Percentiles rank a stretch among this genome's conserved stretches.
These are phyloP conservation scores for Baronia brevicornis DNA, from an alignment of 2,888 invertebrate genomes.

Conservation along the genomic window DNA sequence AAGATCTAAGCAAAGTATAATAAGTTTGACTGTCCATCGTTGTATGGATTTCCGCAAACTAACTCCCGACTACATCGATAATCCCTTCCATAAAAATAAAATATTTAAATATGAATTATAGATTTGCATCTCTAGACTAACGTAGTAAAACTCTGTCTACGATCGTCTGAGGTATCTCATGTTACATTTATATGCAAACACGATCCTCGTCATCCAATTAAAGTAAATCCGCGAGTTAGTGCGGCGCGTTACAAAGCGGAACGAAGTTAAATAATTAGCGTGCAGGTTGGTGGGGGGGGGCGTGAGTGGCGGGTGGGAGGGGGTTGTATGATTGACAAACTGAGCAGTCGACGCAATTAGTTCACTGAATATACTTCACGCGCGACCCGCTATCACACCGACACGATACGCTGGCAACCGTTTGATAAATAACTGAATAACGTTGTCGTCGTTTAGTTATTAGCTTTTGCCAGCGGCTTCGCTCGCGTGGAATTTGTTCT, in stretches of 20 bases:
- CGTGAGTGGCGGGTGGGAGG: conserved; percentile 18
- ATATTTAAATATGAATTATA: too few species aligned
- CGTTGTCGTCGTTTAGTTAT: neutral
- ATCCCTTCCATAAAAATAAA: too few species aligned
- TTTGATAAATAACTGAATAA: neutral
- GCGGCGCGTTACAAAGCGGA: conserved; percentile 30
- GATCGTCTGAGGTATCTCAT: too few species aligned
- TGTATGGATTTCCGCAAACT: too few species aligned
- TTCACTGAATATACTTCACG: conserved; percentile 52
- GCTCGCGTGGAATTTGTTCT: too few species aligned
- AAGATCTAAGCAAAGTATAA: too few species aligned
- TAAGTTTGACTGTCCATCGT: too few species aligned
- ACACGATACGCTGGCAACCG: neutral
- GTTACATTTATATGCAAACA: conserved; percentile 15
- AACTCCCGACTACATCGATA: too few species aligned
- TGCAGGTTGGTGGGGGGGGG: conserved; percentile 11
- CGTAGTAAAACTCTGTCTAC: too few species aligned
- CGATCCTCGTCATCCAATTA: conserved; percentile 34
- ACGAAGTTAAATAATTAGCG: conserved; percentile 44
- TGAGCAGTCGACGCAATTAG: conserved; percentile 57
- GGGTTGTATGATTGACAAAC: conserved; percentile 58
- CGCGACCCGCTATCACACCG: conserved; percentile 29
- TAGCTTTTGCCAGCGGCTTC: neutral
- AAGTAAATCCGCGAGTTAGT: conserved; percentile 32
- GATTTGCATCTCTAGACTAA: too few species aligned